Evolutionary conservation across 2,113 vertebrate species (phyloP).

Genomic region (Channa maculata): DNA sequence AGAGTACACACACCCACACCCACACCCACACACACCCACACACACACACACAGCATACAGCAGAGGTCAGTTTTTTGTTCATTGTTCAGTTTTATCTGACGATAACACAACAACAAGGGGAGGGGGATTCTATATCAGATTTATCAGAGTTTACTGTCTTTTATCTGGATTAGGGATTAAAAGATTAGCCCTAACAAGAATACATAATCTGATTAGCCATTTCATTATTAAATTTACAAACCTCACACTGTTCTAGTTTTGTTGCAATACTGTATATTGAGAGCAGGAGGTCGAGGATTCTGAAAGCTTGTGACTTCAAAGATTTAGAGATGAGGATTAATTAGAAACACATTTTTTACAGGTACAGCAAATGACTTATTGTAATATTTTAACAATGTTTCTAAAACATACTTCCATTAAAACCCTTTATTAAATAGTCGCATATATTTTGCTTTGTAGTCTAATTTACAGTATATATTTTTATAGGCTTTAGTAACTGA

Average conservation of each 20-base stretch:
- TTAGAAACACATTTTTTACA: neutral
- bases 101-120: constrained; percentile 44
- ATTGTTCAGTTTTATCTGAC: constrained; percentile 54
- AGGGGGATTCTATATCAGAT: constrained; percentile 38
- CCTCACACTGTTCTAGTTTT: constrained; percentile 16
- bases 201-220: constrained; percentile 61
- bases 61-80: constrained; percentile 4
- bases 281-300: constrained; percentile 6
- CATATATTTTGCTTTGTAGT: no score
- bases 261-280: neutral
- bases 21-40: no score
- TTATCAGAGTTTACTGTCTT: constrained; percentile 51
- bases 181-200: constrained; percentile 62
- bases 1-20: no score
- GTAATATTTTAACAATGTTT: neutral
- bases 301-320: neutral
- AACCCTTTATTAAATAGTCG: no score
- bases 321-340: neutral
- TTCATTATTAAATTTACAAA: constrained; percentile 54
- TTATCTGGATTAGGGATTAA: constrained; percentile 69
- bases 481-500: no score
- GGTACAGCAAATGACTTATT: no score
- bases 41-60: no score
- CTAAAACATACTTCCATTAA: neutral
- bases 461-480: no score